phyloP scores from a whole-genome alignment of 2,797 vertebrate species.

The Eospalax fontanierii region DNA sequence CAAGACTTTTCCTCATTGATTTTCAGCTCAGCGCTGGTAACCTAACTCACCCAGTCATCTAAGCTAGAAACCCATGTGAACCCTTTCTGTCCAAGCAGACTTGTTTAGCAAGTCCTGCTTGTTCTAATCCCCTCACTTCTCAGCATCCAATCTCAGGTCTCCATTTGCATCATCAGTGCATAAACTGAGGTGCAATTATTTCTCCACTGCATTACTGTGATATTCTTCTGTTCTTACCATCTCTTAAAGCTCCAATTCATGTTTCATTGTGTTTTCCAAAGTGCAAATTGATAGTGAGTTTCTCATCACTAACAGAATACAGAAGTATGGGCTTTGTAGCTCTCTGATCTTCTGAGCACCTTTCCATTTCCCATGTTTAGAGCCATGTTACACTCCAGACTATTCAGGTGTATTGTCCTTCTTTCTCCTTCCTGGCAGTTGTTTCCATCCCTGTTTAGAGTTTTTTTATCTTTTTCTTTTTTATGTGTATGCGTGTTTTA shows the following conservation, averaged over 20 bases:
- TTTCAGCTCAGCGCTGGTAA: not conserved
- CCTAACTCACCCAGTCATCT: not conserved
- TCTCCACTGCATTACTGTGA: not conserved
- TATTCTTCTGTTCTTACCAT: not conserved
- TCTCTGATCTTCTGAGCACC: not conserved
- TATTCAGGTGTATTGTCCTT: not conserved
- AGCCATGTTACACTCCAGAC: not conserved
- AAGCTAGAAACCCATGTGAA: not conserved
- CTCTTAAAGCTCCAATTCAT: not conserved
- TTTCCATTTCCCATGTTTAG: not conserved
- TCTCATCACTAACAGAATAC: not conserved
- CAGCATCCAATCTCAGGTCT: not conserved
- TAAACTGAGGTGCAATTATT: not conserved
- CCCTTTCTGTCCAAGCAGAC: not conserved
- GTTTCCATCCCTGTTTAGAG: not conserved
- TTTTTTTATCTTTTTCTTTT: no score
- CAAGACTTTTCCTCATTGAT: not conserved
- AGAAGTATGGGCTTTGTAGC: not conserved
- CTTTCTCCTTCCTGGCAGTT: not conserved
- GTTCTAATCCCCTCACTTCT: not conserved
- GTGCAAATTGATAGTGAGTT: not conserved
- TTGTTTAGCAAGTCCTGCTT: not conserved
- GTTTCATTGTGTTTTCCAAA: constrained; percentile 42
- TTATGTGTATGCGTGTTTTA: no score
- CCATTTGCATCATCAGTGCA: not conserved